Base-by-base conservation (phyloP, 2,888 invertebrate species). In the Chymomyza amoena region DNA sequence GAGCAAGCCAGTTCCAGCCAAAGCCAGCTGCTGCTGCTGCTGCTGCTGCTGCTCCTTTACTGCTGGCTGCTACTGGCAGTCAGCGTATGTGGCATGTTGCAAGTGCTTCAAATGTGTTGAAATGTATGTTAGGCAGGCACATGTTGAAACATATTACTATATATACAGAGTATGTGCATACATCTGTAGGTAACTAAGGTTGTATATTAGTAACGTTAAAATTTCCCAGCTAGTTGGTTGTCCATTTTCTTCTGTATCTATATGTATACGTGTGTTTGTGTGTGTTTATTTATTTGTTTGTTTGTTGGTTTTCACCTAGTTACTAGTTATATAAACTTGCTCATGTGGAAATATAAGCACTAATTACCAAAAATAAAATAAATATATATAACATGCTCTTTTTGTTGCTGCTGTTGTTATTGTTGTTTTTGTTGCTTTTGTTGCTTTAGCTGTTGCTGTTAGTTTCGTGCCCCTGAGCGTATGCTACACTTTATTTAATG, bases 401-500 rank as follows among this genome's bases (percentile, higher is more conserved):
- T 5, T 57, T 57, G 57, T 57, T 57, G 7, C 18, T 57, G 56
- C 20, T 56, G 4, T 20, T 10, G 18, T 25, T 20, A n/a, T 16
- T 54, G 56, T 56, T 57, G 57, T 25, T 16, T 10, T 57, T 57
- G 57, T 57, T 57, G 7, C 6, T 57, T 20, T 15, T 57, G 18
- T 25, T 25, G 18, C 57, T 13, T 18, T 25, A 18, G 57, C 57
- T 25, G 25, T 25, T 57, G 57, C 25, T 25, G 57, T 25, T 57
- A 20, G 71, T 61, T 76, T 72, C 73, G 84, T 60, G 81, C 84
- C 84, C 88, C 83, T 68, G 77, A 87, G 83, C 83, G 88, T 86
- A 87, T 83, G 83, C 84, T 78, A 81, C 88, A 79, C 83, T 87
- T 83, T 83, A 87, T 87, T 77, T 81, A 70, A 78, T 87, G 83